A percentile compares a stretch with the other conserved stretches of the same genome.
These are phyloP conservation scores for Simalia tracyae DNA, from an alignment of 2,797 vertebrate species.

Conservation along the genomic window DNA sequence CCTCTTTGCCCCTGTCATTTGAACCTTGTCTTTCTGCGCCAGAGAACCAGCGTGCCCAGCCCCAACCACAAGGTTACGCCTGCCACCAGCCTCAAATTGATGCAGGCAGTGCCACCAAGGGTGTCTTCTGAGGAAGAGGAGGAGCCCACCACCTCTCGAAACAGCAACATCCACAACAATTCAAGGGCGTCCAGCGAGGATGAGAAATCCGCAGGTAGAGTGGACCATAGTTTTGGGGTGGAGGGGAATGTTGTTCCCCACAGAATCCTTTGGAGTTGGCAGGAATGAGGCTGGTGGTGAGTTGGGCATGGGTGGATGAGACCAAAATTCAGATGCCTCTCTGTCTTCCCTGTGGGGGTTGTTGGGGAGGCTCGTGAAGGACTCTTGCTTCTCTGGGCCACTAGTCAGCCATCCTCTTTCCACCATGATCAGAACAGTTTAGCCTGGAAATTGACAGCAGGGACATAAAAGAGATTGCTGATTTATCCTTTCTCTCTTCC, in stretches of 20 bases:
- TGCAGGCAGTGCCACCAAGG: constrained; percentile 28
- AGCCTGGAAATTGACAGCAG: no score
- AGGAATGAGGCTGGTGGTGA: background rate
- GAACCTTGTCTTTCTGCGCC: background rate
- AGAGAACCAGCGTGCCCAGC: constrained; percentile 17
- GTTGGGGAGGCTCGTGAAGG: background rate
- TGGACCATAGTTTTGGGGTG: no score
- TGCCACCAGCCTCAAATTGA: constrained; percentile 30
- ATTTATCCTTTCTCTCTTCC: background rate
- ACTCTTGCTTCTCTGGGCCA: background rate
- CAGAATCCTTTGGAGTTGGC: background rate
- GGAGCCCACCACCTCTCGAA: constrained; percentile 40
- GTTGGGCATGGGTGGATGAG: background rate
- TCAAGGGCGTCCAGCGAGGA: constrained; percentile 28
- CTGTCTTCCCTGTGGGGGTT: background rate
- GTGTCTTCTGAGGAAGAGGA: constrained; percentile 37
- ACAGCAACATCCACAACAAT: constrained; percentile 10
- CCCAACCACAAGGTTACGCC: constrained; percentile 52
- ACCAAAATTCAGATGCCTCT: background rate
- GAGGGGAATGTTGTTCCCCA: background rate
- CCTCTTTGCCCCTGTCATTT: background rate
- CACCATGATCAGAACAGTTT: background rate
- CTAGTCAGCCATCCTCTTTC: no score
- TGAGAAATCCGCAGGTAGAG: constrained; percentile 28
- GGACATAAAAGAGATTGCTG: background rate